Evolutionary conservation across 2,888 invertebrate genomes (phyloP).

Genomic region (Branchipolynoe longqiensis): DNA sequence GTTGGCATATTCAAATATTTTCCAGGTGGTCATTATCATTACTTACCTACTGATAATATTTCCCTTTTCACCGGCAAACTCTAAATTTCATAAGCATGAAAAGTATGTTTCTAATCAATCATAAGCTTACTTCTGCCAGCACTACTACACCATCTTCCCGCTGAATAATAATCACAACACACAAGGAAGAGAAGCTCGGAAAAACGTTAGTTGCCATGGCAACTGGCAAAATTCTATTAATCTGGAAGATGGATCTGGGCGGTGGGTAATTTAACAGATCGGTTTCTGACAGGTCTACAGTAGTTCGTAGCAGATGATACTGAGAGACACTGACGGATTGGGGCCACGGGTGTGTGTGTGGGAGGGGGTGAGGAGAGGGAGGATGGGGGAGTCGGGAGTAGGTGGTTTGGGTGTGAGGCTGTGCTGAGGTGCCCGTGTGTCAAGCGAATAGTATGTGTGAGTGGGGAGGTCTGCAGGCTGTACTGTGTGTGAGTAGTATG

Average conservation of each 20-base stretch:
- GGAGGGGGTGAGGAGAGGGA: background rate
- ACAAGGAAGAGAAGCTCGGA: conserved; percentile 41
- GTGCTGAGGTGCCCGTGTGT: too few relatives aligned
- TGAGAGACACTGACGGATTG: conserved; percentile 48
- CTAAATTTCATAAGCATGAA: too few relatives aligned
- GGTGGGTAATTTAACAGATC: conserved; percentile 48
- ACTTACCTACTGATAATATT: too few relatives aligned
- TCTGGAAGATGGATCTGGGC: conserved; percentile 42
- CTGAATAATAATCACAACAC: conserved; percentile 45
- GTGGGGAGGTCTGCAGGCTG: too few relatives aligned
- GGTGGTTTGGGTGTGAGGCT: background rate
- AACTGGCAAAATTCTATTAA: conserved; percentile 51
- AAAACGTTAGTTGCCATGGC: conserved; percentile 49
- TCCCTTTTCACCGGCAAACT: too few relatives aligned
- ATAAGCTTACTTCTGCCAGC: too few relatives aligned
- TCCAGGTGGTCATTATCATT: too few relatives aligned
- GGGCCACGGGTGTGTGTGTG: background rate
- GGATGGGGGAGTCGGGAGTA: background rate
- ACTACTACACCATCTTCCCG: background rate
- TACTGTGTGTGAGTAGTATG: too few relatives aligned
- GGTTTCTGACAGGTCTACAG: conserved; percentile 44
- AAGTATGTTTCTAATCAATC: too few relatives aligned
- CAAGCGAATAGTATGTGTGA: too few relatives aligned
- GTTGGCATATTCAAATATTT: too few relatives aligned
- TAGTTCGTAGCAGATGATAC: conserved; percentile 6